Base-by-base conservation (phyloP, 2,797 vertebrate species). In the Malacoraja senta region DNA sequence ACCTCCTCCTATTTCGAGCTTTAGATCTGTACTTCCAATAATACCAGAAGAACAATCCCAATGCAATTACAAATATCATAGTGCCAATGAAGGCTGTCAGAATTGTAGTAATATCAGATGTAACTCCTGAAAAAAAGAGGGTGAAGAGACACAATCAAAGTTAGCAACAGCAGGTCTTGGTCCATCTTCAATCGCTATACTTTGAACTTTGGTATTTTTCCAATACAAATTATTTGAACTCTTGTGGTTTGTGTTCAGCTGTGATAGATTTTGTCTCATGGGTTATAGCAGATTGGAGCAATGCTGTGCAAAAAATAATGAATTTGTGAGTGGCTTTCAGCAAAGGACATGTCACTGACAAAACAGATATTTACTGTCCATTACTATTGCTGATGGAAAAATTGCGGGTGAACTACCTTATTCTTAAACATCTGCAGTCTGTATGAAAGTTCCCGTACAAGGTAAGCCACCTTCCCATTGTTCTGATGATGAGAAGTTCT, bases 41-140 rank as follows among this genome's bases (percentile, higher is more conserved):
- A 95, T 98, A 98, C 96, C 98, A 99, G 93, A 96, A 74, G 86
- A 98, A 93, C 71, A 99, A 95, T 84, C 95, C 95, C 83, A 96
- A 76, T 91, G 97, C 94, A 94, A 99, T 95, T 93, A 99, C 1
- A 29, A 96, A 94, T 0, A 99, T 97, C 93, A 97, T 98, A 93
- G 96, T 96, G 93, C 95, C 95, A 93, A 99, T 97, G 91, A 99
- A 94, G 93, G 98, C 98, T 95, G 98, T 97, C 95, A 99, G 95
- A 93, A 99, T 96, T 79, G 97, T 96, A 0, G 98, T 97, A 93
- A 98, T 97, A 3, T 99, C 98, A 0, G 99, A 93, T 93, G 96
- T 97, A 84, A 58, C 29, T 32, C 74, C 93, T 93, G 93, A 17
- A 78, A 15, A 38, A 19, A 15, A 72, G 65, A 93, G 1, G 63